Conservation (phyloP, 2,113 vertebrate genomes). For the Hystrix cristata region DNA sequence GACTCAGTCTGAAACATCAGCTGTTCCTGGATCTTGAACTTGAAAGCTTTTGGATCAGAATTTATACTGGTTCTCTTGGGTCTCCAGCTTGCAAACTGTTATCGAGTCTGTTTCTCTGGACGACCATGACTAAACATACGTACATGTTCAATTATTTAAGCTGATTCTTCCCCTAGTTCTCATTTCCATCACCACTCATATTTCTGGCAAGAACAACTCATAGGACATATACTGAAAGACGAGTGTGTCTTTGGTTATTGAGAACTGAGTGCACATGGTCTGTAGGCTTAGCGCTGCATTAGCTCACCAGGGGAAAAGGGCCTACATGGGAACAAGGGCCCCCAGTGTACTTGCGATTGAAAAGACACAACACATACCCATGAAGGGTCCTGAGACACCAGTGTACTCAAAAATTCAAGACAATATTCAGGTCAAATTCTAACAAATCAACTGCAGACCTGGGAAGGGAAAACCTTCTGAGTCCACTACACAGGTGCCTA, state of each 20-base stretch:
- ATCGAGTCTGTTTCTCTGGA: neutral
- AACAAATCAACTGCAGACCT: neutral
- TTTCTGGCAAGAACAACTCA: neutral
- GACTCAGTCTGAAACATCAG: neutral
- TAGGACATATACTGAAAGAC: neutral
- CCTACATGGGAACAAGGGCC: neutral
- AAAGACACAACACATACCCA: neutral
- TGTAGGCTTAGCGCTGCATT: too few relatives aligned
- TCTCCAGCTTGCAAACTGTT: neutral
- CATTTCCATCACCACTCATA: neutral
- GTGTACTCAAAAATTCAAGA: neutral
- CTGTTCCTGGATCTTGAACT: neutral
- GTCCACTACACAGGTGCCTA: neutral
- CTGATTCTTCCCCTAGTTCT: neutral
- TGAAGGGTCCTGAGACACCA: neutral
- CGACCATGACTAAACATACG: neutral
- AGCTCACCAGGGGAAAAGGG: neutral
- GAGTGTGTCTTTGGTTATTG: neutral
- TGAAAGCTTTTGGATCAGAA: neutral
- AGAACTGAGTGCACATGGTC: neutral
- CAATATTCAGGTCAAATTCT: neutral
- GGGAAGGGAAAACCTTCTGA: neutral
- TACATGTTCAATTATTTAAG: neutral
- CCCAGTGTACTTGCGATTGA: neutral
- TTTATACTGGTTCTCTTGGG: neutral